phyloP scores from a whole-genome alignment of 2,888 invertebrate genomes.

The Nowickia ferox region DNA sequence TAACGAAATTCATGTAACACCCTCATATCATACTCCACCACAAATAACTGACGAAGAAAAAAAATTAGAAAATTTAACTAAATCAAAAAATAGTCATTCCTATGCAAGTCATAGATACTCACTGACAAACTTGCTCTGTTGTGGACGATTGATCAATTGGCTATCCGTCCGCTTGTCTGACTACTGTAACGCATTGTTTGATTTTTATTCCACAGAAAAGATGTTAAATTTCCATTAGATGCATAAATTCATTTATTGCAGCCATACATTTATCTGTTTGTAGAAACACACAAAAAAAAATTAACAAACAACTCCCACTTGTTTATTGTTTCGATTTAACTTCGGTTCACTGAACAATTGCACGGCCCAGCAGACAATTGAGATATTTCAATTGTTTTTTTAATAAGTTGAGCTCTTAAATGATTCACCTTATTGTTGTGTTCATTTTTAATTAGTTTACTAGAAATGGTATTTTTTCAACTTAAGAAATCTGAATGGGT shows the following conservation, averaged over 20 bases:
- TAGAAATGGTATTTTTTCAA: background rate
- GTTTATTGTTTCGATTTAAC: slow-evolving; percentile 7
- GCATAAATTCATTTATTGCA: background rate
- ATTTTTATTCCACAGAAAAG: background rate
- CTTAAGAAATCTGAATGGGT: background rate
- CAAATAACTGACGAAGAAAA: background rate
- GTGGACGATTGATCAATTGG: background rate
- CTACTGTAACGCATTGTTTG: background rate
- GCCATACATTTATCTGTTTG: background rate
- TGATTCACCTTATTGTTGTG: background rate
- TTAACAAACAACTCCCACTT: background rate
- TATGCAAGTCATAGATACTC: slow-evolving; percentile 30
- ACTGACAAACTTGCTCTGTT: slow-evolving; percentile 11
- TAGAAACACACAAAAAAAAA: background rate
- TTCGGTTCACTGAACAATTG: slow-evolving; percentile 36
- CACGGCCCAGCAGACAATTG: background rate
- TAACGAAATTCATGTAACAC: background rate
- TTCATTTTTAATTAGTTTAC: slow-evolving; percentile 1
- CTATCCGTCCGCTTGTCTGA: background rate
- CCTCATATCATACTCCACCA: background rate
- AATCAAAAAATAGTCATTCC: background rate
- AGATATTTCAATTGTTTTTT: slow-evolving; percentile 3
- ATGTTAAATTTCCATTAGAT: slow-evolving; percentile 1
- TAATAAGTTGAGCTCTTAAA: slow-evolving; percentile 4
- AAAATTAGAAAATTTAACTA: background rate